phyloP scores from a whole-genome alignment of 2,797 vertebrate genomes.

The Nothura maculosa region DNA sequence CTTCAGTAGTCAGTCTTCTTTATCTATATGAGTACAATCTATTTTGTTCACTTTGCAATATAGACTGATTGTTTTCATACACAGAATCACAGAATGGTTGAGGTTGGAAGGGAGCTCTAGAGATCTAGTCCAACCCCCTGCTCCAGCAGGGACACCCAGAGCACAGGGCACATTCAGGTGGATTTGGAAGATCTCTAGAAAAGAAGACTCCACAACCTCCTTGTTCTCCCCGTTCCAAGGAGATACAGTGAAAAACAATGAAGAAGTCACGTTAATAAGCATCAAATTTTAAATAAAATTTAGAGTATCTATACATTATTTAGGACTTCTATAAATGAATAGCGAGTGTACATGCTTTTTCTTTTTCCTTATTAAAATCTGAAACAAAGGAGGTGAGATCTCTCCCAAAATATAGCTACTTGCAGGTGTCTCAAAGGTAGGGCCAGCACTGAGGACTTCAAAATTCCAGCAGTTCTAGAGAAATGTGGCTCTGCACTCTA shows the following conservation, averaged over 20 bases:
- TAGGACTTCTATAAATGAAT: background rate
- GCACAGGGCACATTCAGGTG: too few species aligned
- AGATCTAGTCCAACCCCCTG: too few species aligned
- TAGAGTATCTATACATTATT: background rate
- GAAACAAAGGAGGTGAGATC: background rate
- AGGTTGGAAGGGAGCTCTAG: too few species aligned
- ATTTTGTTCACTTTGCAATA: background rate
- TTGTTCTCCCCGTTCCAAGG: too few species aligned
- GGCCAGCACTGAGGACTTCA: background rate
- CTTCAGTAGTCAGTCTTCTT: background rate
- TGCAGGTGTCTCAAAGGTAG: background rate
- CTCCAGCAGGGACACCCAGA: too few species aligned
- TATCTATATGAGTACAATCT: background rate
- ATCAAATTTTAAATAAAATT: background rate
- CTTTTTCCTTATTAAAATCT: background rate
- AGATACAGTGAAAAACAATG: background rate
- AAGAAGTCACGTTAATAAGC: background rate
- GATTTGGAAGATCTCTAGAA: too few species aligned
- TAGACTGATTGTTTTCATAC: background rate
- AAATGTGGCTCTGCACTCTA: background rate
- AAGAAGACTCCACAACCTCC: too few species aligned
- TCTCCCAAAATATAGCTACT: background rate
- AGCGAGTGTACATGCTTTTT: background rate
- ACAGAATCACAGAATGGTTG: too few species aligned
- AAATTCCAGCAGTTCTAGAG: background rate